These are phyloP conservation scores for Orientallactaga sibirica DNA, from an alignment of 2,797 vertebrate genomes.

Conservation along the genomic window DNA sequence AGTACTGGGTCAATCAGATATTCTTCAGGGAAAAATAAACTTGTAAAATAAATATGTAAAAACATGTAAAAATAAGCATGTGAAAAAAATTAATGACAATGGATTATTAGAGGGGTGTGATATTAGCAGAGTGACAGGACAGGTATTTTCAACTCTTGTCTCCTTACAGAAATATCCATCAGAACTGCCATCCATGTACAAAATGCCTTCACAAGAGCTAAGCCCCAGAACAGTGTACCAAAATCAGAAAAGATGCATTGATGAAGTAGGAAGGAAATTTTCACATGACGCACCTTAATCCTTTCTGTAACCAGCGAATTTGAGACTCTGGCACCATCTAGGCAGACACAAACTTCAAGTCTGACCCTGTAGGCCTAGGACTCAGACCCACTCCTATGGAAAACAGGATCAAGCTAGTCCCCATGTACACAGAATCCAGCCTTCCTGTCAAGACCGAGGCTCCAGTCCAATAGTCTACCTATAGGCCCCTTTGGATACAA, in stretches of 20 bases:
- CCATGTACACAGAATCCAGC: neutral
- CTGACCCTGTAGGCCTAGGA: neutral
- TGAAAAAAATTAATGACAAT: slow-evolving; percentile 12
- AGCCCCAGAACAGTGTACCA: neutral
- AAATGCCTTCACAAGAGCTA: neutral
- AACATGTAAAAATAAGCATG: neutral
- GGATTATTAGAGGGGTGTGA: neutral
- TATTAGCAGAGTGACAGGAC: neutral
- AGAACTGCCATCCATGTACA: neutral
- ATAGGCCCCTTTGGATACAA: neutral
- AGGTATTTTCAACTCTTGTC: neutral
- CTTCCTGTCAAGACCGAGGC: neutral
- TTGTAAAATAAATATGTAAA: neutral
- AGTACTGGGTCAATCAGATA: neutral
- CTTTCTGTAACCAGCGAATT: no score
- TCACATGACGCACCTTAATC: neutral
- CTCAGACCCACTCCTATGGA: neutral
- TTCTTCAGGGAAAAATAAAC: slow-evolving; percentile 1
- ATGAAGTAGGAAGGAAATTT: neutral
- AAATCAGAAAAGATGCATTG: neutral
- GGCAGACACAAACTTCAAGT: neutral
- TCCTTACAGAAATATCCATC: neutral
- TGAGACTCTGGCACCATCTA: neutral
- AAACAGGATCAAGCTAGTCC: neutral
- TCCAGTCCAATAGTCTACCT: neutral